Base-by-base conservation (phyloP, 2,797 vertebrate genomes). In the Spinus pinus region DNA sequence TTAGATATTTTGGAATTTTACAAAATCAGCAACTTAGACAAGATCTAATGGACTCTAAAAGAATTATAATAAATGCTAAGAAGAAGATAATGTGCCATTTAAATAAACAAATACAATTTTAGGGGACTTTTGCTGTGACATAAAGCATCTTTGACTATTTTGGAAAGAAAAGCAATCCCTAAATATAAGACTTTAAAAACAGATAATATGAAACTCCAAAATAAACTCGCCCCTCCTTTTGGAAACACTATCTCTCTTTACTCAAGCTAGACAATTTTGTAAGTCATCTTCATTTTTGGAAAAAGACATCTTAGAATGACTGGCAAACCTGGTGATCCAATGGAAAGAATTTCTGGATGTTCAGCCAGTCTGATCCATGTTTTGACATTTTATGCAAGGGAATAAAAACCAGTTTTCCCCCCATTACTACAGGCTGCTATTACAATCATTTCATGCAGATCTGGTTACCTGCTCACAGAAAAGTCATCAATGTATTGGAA, bases 311-410 rank as follows among this genome's bases (percentile, higher is more conserved):
- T 50, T 91, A 96, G 81, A 91, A 91, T 81, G 91, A 81, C 35
- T 96, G 96, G 93, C 92, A 96, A 78, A 91, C 86, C 69, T 2
- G 0, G 47, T 33, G 53, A 92, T 91, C 5, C 10, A 49, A 72
- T 66, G 96, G 95, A 96, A 96, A 96, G 92, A 96, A 95, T 96
- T 96, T 96, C 75, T 95, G 95, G 84, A 89, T 92, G 84, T 94
- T 96, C 94, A 91, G 91, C 91, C 96, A 96, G 58, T 91, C 69
- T 95, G 61, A 92, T 91, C 84, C 81, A 89, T 64, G 25, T 81
- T 96, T 90, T 94, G 88, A 94, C 56, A 61, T 95, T 95, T 93
- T 78, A 54, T 85, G 46, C 58, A 51, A 80, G 75, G 35, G 39
- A 94, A 96, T 82, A 89, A 95, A 87, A 94, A 12, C 57, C 58